Evolutionary conservation across 2,113 vertebrate genomes (phyloP), one percentile per base, ranked within the genome.

Genomic region (Recurvirostra avosetta): DNA sequence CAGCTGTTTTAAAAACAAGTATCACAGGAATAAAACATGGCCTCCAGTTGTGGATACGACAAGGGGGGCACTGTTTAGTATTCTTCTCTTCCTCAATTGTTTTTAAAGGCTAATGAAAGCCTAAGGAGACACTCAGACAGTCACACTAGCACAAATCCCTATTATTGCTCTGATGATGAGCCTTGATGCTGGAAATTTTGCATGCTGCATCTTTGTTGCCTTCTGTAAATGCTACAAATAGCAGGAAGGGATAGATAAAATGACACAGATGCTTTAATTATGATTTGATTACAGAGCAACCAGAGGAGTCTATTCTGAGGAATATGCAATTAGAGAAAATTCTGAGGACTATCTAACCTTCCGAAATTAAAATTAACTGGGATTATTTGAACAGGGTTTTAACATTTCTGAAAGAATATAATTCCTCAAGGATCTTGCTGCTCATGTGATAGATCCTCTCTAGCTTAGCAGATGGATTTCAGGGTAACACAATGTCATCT

Each of bases 231-330:
- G 68, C 74, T 72, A 29, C 87, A 88, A 90, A 87, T 76, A 94
- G 92, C 94, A 95, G 94, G 78, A 95, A 95, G 91, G 79, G 88
- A 40, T 89, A 77, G 91, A 92, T 90, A 85, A 88, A 96, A 93
- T 12, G 45, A 70, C 93, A 91, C 94, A 96, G 92, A 97, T 96
- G 96, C 88, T 94, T 94, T 96, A 96, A 97, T 90, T 96, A 96
- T 94, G 90, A 90, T 96, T 94, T 96, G 96, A 96, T 92, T 97
- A 96, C 91, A 84, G 89, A 94, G 93, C 96, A 91, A 71, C 76
- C 77, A 86, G 73, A 91, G 88, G 83, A 94, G 85, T 86, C 94
- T 96, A 86, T 94, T 97, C 91, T 93, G 93, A 95, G 93, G 82
- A 94, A 78, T 94, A 12, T 92, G 90, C 90, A 96, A 88, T 87